These are phyloP conservation scores for Aurelia sp. DNA, from an alignment of 30 jellyfish, hydroid and myxozoan genomes.

Conservation along the genomic window DNA sequence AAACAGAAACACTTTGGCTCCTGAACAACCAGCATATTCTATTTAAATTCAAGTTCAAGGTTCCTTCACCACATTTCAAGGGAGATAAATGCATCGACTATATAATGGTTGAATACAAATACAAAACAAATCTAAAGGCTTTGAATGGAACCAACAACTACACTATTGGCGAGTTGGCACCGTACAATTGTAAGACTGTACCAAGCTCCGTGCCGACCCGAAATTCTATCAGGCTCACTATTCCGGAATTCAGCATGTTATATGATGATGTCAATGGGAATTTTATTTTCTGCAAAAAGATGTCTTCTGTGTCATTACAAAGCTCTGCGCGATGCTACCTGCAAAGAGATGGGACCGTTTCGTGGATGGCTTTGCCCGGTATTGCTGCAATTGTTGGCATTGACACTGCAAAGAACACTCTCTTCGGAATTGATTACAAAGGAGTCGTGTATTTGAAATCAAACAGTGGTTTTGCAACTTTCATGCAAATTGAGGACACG, in stretches of 20 bases:
- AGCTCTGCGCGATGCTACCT: neutral
- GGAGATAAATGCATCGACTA: conserved; percentile 7
- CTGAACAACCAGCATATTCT: neutral
- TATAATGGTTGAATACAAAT: conserved; percentile 8
- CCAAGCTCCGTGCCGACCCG: too few species aligned
- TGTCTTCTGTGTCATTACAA: neutral
- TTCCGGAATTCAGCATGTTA: conserved; percentile 30
- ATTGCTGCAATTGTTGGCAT: conserved; percentile 6
- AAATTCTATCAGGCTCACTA: neutral
- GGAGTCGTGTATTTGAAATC: neutral
- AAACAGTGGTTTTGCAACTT: neutral
- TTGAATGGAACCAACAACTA: neutral
- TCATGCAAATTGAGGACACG: conserved; percentile 17
- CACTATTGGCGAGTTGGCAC: neutral
- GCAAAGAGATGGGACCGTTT: neutral
- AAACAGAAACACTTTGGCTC: conserved; percentile 27
- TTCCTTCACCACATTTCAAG: neutral
- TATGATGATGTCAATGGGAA: conserved; percentile 31
- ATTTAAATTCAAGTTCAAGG: conserved; percentile 3
- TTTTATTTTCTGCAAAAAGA: conserved; percentile 12
- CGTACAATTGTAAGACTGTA: conserved; percentile 12
- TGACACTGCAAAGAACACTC: conserved; percentile 18
- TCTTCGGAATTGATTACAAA: conserved; percentile 7
- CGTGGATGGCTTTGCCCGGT: conserved; percentile 8
- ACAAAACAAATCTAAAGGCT: conserved; percentile 2